Conservation (phyloP, 2,888 invertebrate genomes). For the Scotopteryx bipunctaria region DNA sequence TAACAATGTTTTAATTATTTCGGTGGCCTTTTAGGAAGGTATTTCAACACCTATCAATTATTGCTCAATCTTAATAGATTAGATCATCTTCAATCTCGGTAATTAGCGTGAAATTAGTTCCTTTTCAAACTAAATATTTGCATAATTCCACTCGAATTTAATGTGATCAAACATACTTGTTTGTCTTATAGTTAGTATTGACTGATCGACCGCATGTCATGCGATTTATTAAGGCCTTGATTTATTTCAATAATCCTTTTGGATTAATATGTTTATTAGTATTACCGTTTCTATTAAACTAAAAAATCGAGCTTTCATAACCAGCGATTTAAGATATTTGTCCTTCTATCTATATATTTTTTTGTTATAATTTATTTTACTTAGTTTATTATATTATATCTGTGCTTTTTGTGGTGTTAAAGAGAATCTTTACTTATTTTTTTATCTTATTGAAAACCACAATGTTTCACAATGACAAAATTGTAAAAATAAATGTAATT, state of each 20-base stretch:
- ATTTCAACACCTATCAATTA: not conserved
- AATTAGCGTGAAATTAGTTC: slow-evolving; percentile 29
- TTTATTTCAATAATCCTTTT: slow-evolving; percentile 3
- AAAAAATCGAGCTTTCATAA: too few relatives aligned
- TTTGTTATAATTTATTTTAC: too few relatives aligned
- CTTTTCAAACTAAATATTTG: slow-evolving; percentile 28
- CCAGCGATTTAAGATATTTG: too few relatives aligned
- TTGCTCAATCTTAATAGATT: slow-evolving; percentile 5
- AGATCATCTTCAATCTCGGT: slow-evolving; percentile 26
- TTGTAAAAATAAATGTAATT: too few relatives aligned
- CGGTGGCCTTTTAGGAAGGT: not conserved
- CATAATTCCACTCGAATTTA: slow-evolving; percentile 33
- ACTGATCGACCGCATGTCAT: slow-evolving; percentile 25
- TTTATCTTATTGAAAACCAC: too few relatives aligned
- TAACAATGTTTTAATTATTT: too few relatives aligned
- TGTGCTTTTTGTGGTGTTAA: too few relatives aligned
- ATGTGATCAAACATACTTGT: slow-evolving; percentile 24
- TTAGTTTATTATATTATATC: too few relatives aligned
- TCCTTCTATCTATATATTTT: too few relatives aligned
- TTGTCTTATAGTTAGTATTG: slow-evolving; percentile 29
- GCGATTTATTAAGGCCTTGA: not conserved
- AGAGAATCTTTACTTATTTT: too few relatives aligned
- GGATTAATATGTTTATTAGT: not conserved
- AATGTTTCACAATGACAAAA: too few relatives aligned
- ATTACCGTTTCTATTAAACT: too few relatives aligned